Conservation (phyloP, 2,888 invertebrate species). For the Protula sp. region DNA sequence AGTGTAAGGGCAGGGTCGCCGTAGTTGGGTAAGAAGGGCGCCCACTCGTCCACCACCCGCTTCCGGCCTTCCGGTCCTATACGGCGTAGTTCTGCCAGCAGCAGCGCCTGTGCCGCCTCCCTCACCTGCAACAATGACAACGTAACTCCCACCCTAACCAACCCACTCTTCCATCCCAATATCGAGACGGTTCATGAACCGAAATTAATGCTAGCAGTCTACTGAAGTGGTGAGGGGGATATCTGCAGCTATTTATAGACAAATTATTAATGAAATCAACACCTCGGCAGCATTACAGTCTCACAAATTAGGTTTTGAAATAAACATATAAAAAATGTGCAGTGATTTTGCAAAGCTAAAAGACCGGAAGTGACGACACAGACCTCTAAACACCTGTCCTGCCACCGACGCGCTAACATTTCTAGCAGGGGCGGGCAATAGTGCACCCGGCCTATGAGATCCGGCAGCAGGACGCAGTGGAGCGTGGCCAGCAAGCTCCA, state of each 20-base stretch:
- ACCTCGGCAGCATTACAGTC: no score
- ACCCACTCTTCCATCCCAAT: no score
- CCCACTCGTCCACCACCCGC: conserved; percentile 89
- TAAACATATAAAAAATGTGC: no score
- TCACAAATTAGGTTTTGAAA: no score
- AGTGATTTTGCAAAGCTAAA: no score
- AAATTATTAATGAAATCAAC: no score
- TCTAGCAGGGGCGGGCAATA: conserved; percentile 94
- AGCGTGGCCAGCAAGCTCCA: conserved; percentile 94
- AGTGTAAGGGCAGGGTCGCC: conserved; percentile 55
- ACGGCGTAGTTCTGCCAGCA: conserved; percentile 85
- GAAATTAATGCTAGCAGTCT: no score
- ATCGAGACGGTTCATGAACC: no score
- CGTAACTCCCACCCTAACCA: no score
- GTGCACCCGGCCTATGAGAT: conserved; percentile 72
- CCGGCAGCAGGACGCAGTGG: conserved; percentile 92
- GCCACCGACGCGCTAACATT: conserved; percentile 96
- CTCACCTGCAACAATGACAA: conserved; percentile 60
- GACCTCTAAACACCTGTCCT: conserved; percentile 95
- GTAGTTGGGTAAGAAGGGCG: conserved; percentile 80
- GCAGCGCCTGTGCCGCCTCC: conserved; percentile 91
- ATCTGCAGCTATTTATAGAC: no score
- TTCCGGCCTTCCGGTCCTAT: conserved; percentile 88
- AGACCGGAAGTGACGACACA: no score
- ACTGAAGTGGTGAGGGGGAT: no score